A percentile compares a stretch with the other conserved stretches of the same genome.
Evolutionary conservation across 2,113 vertebrate genomes (phyloP).

Genomic region (Procavia capensis): DNA sequence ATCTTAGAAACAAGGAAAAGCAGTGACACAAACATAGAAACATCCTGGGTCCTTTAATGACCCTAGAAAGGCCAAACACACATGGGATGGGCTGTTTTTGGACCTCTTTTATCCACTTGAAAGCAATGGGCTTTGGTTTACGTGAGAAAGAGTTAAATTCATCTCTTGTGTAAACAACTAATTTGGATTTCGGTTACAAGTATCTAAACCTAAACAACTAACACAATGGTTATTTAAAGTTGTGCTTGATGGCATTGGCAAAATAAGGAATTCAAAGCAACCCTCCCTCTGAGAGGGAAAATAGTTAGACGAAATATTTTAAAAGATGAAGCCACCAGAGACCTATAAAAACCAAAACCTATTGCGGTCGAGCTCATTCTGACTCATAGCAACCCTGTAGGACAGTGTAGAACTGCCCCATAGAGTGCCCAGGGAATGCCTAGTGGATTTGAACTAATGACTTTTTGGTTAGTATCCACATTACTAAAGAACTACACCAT

Average conservation of each 20-base stretch:
- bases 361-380: no score
- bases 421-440: no score
- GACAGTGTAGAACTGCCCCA: no score
- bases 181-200: background rate
- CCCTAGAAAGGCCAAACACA: background rate
- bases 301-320: background rate
- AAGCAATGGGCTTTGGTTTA: background rate
- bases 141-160: background rate
- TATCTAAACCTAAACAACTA: conserved; percentile 1
- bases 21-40: background rate
- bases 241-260: background rate
- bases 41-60: background rate
- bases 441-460: no score
- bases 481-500: no score
- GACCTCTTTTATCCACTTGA: background rate
- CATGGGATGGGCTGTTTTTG: background rate
- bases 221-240: background rate
- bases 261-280: background rate
- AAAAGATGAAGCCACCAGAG: background rate
- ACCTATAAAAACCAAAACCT: no score
- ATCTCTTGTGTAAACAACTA: background rate
- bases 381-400: no score
- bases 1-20: background rate
- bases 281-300: background rate
- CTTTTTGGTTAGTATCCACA: no score